These are phyloP conservation scores for Lepidonotus clava DNA, from an alignment of 2,888 invertebrate species.

Conservation along the genomic window DNA sequence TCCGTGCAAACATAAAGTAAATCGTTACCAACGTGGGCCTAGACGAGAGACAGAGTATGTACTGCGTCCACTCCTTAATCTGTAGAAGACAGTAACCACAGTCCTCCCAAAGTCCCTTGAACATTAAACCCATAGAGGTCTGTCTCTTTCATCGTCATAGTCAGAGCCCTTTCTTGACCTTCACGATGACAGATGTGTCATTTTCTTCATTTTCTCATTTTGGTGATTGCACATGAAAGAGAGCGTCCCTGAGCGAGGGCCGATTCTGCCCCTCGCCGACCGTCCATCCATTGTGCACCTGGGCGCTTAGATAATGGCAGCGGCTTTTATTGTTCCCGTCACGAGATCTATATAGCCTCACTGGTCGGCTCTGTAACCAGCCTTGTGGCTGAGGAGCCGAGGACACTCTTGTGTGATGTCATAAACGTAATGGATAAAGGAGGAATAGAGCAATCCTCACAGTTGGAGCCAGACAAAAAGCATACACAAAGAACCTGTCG, in stretches of 20 bases:
- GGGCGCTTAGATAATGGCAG: not conserved
- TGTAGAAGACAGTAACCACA: too few relatives aligned
- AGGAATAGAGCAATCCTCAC: not conserved
- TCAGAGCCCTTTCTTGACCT: not conserved
- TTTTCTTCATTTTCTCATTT: conserved; percentile 34
- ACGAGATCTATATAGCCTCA: not conserved
- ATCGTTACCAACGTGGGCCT: too few relatives aligned
- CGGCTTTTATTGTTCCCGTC: not conserved
- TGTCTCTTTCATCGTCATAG: not conserved
- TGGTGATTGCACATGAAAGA: conserved; percentile 24
- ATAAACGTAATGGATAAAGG: conserved; percentile 7
- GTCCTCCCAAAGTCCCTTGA: too few relatives aligned
- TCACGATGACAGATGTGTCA: not conserved
- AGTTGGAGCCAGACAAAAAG: not conserved
- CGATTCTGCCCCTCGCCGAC: not conserved
- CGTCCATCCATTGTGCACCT: not conserved
- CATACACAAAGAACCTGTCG: not conserved
- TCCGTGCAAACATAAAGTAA: too few relatives aligned
- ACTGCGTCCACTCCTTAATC: too few relatives aligned
- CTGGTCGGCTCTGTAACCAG: not conserved
- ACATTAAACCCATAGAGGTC: too few relatives aligned
- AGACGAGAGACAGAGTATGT: too few relatives aligned
- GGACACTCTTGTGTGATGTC: not conserved
- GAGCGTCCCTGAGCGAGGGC: too few relatives aligned
- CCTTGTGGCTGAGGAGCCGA: not conserved